Percentiles rank a stretch among this genome's conserved stretches.
These are phyloP conservation scores for Bucco capensis DNA, from an alignment of 2,113 vertebrate genomes.

Conservation along the genomic window DNA sequence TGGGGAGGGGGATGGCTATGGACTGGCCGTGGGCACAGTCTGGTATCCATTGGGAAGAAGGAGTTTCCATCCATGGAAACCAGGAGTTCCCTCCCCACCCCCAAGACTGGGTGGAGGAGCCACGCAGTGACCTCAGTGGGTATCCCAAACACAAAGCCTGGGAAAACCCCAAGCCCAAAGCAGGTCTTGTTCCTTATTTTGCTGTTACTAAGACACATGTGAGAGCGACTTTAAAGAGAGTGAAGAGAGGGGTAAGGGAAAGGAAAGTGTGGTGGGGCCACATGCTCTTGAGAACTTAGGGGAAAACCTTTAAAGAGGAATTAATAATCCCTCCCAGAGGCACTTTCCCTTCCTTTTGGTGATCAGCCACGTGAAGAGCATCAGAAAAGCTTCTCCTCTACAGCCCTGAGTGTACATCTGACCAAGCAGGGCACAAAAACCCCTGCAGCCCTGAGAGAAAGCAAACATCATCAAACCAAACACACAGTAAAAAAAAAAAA, in stretches of 20 bases:
- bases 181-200: background rate
- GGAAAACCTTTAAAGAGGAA: background rate
- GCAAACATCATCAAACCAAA: background rate
- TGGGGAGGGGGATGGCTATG: background rate
- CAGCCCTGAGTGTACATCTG: background rate
- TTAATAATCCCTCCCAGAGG: background rate
- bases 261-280: background rate
- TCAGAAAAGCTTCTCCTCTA: background rate
- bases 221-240: background rate
- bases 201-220: background rate
- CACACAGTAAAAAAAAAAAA: background rate
- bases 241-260: background rate
- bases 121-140: background rate
- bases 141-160: background rate
- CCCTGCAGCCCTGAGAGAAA: background rate
- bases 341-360: rapidly evolving
- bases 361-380: background rate
- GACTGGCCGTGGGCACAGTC: background rate
- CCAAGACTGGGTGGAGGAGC: background rate
- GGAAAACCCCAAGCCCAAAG: background rate
- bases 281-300: background rate
- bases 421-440: background rate
- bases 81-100: background rate
- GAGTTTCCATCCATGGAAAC: background rate
- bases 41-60: background rate